A percentile compares a stretch with the other conserved stretches of the same genome.
Conservation (phyloP, 1,140 invertebrate species). For the Nixonia krombeini region DNA sequence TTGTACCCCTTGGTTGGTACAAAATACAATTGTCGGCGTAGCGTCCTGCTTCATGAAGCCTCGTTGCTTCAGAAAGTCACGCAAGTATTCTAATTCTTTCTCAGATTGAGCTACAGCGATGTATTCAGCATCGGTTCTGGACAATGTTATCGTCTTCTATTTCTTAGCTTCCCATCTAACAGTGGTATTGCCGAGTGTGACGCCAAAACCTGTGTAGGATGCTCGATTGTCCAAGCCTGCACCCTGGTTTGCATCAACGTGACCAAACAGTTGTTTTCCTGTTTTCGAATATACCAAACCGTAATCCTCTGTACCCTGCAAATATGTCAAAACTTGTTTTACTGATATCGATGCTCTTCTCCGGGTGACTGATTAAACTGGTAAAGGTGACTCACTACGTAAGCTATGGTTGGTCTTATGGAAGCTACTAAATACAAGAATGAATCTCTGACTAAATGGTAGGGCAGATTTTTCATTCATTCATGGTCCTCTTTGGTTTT, state of each 20-base stretch:
- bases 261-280: not conserved
- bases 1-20: conserved; percentile 2
- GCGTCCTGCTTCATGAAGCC: conserved; percentile 1
- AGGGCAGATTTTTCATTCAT: conserved; percentile 26
- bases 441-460: conserved; percentile 56
- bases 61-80: too few species aligned
- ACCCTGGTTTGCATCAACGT: not conserved
- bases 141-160: conserved; percentile 57
- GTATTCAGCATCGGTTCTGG: conserved; percentile 17
- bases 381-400: conserved; percentile 50
- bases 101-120: not conserved
- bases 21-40: not conserved
- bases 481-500: conserved; percentile 7
- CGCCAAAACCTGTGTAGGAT: not conserved
- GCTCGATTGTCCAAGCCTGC: not conserved
- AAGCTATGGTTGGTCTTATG: conserved; percentile 68
- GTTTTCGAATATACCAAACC: not conserved
- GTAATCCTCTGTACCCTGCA: not conserved
- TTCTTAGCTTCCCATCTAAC: conserved; percentile 54
- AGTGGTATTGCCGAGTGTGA: conserved; percentile 11
- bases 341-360: not conserved
- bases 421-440: conserved; percentile 64
- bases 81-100: not conserved
- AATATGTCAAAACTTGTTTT: not conserved
- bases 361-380: not conserved